Percentiles rank a stretch among this genome's conserved stretches.
Evolutionary conservation across 1,140 invertebrate species (phyloP).

Genomic region (Vanessa tameamea): DNA sequence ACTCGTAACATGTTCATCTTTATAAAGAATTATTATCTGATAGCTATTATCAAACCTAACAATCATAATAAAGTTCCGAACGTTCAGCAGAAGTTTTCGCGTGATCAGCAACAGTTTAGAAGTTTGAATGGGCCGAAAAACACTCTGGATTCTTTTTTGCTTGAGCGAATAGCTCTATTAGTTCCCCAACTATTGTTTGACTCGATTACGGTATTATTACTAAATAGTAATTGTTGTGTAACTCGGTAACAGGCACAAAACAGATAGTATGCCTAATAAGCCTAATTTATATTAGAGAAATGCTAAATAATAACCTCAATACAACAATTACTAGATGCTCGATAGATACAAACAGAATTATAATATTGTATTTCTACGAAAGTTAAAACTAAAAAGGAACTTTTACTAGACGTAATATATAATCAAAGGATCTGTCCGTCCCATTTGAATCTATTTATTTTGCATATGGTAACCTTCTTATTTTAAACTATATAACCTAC

Average conservation of each 20-base stretch:
- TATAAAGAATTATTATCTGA: neutral
- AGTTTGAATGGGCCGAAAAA: slow-evolving; percentile 32
- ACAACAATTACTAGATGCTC: neutral
- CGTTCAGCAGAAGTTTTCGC: slow-evolving; percentile 25
- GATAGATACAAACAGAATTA: neutral
- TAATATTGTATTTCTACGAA: too few species aligned
- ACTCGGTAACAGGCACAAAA: slow-evolving; percentile 24
- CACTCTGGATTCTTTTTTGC: slow-evolving; percentile 29
- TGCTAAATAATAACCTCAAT: neutral
- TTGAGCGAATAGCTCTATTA: slow-evolving; percentile 26
- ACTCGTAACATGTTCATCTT: neutral
- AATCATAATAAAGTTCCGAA: slow-evolving; percentile 24
- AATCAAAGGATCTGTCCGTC: too few species aligned
- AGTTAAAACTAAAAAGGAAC: too few species aligned
- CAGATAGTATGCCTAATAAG: neutral
- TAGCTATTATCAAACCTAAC: slow-evolving; percentile 18
- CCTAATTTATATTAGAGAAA: neutral
- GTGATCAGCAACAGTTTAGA: slow-evolving; percentile 28
- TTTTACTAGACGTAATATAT: too few species aligned
- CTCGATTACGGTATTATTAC: slow-evolving; percentile 18
- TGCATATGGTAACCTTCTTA: too few species aligned
- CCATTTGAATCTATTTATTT: too few species aligned
- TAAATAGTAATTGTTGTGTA: slow-evolving; percentile 2
- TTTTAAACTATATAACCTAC: too few species aligned
- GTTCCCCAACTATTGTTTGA: slow-evolving; percentile 17